Conservation (phyloP, 2,113 vertebrate species). For the Neopipo cinnamomea region DNA sequence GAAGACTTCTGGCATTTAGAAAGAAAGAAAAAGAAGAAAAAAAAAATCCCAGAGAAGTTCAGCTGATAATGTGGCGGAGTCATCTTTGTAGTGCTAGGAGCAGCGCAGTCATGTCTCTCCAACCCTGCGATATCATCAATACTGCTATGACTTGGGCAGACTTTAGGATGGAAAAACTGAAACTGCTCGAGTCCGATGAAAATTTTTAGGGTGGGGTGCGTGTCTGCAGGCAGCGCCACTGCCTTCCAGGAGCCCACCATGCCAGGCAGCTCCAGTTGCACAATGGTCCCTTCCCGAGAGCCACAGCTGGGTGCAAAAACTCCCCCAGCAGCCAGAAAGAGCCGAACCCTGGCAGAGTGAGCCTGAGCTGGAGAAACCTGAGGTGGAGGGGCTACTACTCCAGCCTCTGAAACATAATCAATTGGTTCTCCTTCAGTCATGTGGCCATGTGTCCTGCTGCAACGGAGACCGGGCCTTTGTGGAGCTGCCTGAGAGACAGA, state of each 20-base stretch:
- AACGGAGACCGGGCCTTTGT: fast-evolving
- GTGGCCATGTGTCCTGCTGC: neutral
- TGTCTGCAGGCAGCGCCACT: neutral
- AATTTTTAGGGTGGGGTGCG: neutral
- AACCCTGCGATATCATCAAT: neutral
- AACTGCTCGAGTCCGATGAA: neutral
- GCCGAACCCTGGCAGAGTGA: fast-evolving
- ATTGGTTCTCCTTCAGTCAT: neutral
- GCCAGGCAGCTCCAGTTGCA: neutral
- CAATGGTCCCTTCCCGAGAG: fast-evolving
- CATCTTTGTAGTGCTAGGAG: neutral
- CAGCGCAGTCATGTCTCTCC: neutral
- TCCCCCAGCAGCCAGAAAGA: neutral
- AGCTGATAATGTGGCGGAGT: neutral
- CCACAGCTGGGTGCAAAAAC: fast-evolving
- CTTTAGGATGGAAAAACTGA: conserved; percentile 19
- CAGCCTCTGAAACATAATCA: neutral
- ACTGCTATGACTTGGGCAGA: conserved; percentile 38
- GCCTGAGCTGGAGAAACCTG: neutral
- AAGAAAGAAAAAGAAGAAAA: neutral
- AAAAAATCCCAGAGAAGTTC: neutral
- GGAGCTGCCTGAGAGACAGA: neutral
- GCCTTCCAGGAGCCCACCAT: neutral
- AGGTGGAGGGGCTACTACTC: neutral
- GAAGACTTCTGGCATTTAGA: neutral